Base-by-base conservation (phyloP, 2,888 invertebrate genomes). In the Biston stratarius region DNA sequence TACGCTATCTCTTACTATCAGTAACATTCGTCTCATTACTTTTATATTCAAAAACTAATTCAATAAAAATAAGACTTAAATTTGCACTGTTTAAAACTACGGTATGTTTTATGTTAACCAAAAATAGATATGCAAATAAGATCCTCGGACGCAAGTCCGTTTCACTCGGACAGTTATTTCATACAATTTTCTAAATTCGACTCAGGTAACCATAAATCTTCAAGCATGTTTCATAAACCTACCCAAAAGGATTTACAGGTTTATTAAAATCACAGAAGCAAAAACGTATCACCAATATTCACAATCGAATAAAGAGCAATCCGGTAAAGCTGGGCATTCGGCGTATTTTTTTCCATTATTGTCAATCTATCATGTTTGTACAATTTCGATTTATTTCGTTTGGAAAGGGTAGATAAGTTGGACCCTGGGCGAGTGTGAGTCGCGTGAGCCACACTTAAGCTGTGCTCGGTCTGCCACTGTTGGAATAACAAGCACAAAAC, bases 401-500 rank as follows among this genome's bases (percentile, higher is more conserved):
- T 60, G 53, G 56, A 59, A 15, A 61, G 61, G 62, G 65, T 60
- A 57, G 59, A 63, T 58, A 64, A 64, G 49, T 69, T 53, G 59
- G 47, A 64, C 53, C 61, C 59, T 59, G 59, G 49, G 60, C 47
- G 51, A 59, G 60, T 65, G 69, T 59, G 64, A 64, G 61, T 61
- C 51, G 74, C 78, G 76, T 76, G 80, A 79, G 79, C 80, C 76
- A 74, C 72, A 79, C 77, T 80, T 82, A 81, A 82, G 80, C 81
- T 81, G 67, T 74, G 79, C 78, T 77, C 79, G 81, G 79, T 80
- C 83, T 80, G 78, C 76, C 78, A 77, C 75, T 82, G 81, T 77
- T 82, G 83, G 86, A 89, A 91, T 91, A 91, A 90, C 90, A 89
- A 88, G 87, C 85, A 83, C 83, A 82, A 83, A 87, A 86, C 86